Percentiles rank a stretch among this genome's conserved stretches.
Conservation (phyloP, 2,888 invertebrate genomes). For the Eristalis tenax region DNA sequence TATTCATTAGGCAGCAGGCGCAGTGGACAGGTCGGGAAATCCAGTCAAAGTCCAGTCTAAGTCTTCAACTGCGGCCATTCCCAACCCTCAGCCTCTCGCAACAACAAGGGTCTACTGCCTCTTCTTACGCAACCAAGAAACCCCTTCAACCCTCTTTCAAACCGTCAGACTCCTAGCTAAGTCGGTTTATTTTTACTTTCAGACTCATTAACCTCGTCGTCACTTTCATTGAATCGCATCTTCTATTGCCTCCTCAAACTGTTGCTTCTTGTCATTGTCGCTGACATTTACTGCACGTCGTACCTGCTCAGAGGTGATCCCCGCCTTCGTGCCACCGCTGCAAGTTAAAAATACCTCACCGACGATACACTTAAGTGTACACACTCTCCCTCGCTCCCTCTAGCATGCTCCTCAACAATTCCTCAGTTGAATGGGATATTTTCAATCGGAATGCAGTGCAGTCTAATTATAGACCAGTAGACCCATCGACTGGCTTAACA, state of each 20-base stretch:
- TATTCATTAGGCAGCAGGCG: too few relatives aligned
- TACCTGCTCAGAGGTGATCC: background rate
- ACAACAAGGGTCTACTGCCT: too few relatives aligned
- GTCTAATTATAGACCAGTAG: constrained; percentile 59
- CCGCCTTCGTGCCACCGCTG: background rate
- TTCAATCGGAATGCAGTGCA: constrained; percentile 64
- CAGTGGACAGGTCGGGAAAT: too few relatives aligned
- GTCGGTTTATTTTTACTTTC: background rate
- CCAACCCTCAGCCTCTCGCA: too few relatives aligned
- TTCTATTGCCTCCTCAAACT: background rate
- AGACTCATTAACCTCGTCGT: background rate
- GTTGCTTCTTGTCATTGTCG: background rate
- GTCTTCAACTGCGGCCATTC: too few relatives aligned
- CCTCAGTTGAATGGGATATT: constrained; percentile 15
- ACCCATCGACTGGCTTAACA: constrained; percentile 58
- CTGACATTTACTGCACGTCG: background rate
- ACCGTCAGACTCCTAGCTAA: background rate
- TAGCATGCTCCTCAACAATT: background rate
- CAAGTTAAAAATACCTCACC: background rate
- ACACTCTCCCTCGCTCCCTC: too few relatives aligned
- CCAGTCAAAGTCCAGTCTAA: too few relatives aligned
- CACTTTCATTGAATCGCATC: background rate
- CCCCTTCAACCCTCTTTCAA: background rate
- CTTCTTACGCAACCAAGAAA: too few relatives aligned
- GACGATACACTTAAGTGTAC: background rate